Evolutionary conservation across 2,888 invertebrate genomes (phyloP).

Genomic region (Gortyna flavago): DNA sequence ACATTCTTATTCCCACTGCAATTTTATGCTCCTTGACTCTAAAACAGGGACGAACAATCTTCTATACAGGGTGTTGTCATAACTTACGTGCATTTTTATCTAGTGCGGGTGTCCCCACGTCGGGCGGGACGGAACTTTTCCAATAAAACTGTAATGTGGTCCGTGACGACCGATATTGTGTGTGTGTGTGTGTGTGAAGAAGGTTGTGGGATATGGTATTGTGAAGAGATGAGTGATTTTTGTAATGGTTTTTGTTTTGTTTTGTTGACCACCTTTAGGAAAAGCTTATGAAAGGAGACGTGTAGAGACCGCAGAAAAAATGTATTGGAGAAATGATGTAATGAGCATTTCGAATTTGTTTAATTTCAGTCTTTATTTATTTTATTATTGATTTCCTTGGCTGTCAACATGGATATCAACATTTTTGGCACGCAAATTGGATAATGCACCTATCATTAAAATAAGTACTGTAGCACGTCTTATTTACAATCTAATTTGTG

Average conservation of each 20-base stretch:
- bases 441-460: neutral
- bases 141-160: constrained; percentile 78
- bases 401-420: neutral
- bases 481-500: neutral
- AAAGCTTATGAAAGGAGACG: neutral
- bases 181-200: neutral
- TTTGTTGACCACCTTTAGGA: neutral
- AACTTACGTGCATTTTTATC: constrained; percentile 54
- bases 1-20: neutral
- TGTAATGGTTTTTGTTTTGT: neutral
- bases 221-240: constrained; percentile 3
- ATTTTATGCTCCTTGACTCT: constrained; percentile 1
- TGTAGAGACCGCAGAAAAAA: neutral
- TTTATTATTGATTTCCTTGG: too few relatives aligned
- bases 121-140: constrained; percentile 71
- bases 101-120: constrained; percentile 31
- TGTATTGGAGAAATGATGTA: neutral
- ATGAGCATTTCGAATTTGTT: neutral
- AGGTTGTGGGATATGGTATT: constrained; percentile 13
- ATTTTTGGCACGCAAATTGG: neutral
- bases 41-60: constrained; percentile 17
- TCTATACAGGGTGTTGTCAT: constrained; percentile 19
- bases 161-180: constrained; percentile 67
- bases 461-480: neutral
- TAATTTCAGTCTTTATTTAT: neutral